Evolutionary conservation across 2,888 invertebrate species (phyloP).

Genomic region (Euplexia lucipara): DNA sequence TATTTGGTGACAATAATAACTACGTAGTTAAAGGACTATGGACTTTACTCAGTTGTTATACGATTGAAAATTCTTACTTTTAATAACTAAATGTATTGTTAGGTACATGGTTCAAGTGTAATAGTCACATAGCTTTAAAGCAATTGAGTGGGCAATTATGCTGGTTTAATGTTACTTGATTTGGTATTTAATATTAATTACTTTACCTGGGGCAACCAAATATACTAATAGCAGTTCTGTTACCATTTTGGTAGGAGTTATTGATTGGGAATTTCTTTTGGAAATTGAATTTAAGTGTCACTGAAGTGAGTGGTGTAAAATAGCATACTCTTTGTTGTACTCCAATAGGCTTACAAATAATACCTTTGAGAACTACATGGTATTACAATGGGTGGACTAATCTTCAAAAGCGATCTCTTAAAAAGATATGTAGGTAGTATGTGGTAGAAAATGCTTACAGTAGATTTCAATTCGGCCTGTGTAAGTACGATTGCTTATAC

Average conservation of each 20-base stretch:
- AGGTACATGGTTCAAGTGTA: slow-evolving; percentile 22
- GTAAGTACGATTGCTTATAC: no score
- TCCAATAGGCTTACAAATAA: no score
- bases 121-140: slow-evolving; percentile 5
- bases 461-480: no score
- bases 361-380: no score
- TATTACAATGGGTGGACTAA: no score
- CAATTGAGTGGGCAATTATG: slow-evolving; percentile 7
- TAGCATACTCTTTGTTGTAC: no score
- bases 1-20: slow-evolving; percentile 29
- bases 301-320: no score
- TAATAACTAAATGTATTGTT: slow-evolving; percentile 2
- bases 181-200: slow-evolving; percentile 12
- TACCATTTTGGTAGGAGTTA: background rate
- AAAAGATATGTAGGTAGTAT: no score
- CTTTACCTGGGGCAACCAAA: no score
- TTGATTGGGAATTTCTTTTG: background rate
- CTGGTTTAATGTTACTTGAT: slow-evolving; percentile 7
- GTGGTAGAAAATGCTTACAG: no score
- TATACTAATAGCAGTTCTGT: background rate
- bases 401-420: no score
- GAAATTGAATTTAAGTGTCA: no score
- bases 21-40: background rate
- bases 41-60: slow-evolving; percentile 1
- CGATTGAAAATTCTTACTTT: background rate